Evolutionary conservation across 2,888 invertebrate species (phyloP).

Genomic region (Xanthorhoe designata): DNA sequence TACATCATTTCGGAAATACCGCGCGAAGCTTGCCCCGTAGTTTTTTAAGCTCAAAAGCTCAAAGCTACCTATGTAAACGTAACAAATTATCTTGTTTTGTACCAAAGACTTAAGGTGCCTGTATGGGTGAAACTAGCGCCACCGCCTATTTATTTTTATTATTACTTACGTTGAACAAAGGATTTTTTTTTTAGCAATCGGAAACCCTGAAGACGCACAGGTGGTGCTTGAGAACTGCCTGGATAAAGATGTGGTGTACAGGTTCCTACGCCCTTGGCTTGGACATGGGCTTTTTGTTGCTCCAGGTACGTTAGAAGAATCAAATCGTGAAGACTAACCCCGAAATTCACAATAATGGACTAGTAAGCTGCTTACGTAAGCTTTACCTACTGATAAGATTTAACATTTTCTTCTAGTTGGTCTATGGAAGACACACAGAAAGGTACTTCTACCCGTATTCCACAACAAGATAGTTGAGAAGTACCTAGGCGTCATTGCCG

Average conservation of each 20-base stretch:
- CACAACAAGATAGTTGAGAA: constrained; percentile 87
- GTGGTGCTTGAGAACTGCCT: constrained; percentile 72
- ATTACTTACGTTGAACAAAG: no score
- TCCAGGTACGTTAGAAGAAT: constrained; percentile 57
- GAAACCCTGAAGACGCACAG: constrained; percentile 70
- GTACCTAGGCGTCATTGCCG: constrained; percentile 86
- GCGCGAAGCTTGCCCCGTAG: no score
- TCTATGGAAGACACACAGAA: constrained; percentile 87
- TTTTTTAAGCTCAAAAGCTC: no score
- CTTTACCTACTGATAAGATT: no score
- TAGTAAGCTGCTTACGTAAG: no score
- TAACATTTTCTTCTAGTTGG: constrained; percentile 63
- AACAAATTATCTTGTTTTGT: no score
- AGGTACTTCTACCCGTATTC: constrained; percentile 87
- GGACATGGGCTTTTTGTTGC: constrained; percentile 76
- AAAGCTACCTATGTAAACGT: no score
- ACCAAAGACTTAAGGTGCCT: no score
- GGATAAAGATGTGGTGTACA: constrained; percentile 73
- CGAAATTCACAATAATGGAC: no score
- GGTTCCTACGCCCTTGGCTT: constrained; percentile 73
- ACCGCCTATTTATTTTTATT: no score
- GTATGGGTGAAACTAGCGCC: no score
- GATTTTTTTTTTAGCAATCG: constrained; percentile 59
- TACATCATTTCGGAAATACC: no score
- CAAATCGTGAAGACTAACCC: background rate